Base-by-base conservation (phyloP, 37 sponge, comb jelly and placozoan genomes). In the Tethya wilhelma region DNA sequence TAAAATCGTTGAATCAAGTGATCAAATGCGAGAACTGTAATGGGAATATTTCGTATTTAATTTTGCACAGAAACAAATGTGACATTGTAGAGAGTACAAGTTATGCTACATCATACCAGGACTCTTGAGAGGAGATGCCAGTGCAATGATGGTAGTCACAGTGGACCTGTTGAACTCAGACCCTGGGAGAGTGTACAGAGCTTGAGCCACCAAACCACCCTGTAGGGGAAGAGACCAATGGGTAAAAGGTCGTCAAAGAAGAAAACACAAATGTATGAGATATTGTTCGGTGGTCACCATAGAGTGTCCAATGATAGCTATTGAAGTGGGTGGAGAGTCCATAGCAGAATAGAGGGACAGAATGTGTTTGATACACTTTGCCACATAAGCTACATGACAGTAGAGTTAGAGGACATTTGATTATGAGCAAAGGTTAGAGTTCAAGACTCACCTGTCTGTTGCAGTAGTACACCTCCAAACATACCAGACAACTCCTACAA, bases 401-500 rank as follows among this genome's bases (percentile, higher is more conserved):
- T 30, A 40, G 59, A 12, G 6, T 14, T 44, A 12, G 2, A 14
- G 44, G 2, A 34, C 37, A 41, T 43, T 44, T 22, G 4, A 70
- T 43, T 44, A 44, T 71, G 7, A 71, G 41, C 41, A 25, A 25
- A 6, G n/a, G 8, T 36, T 26, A 5, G 5, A 44, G 4, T 44
- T 7, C 22, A 38, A 37, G 4, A 29, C 59, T 49, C 37, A 85
- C 86, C 43, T 45, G 86, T 67, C 43, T 90, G 90, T 20, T 32
- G 59, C 2, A 41, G 56, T 6, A 90, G 71, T 1, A 85, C 80
- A 36, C 90, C 90, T 43, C 90, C 90, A 84, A 84, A 90, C 38
- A 84, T n/a, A 4, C 90, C 90, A 3, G 90, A 90, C 23, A 90
- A 39, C 76, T 90, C 90, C 85, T 90, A 59, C 26, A 74, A n/a